Evolutionary conservation across 2,113 vertebrate species (phyloP), one percentile per base, ranked within the genome.

Genomic region (Mugil cephalus): DNA sequence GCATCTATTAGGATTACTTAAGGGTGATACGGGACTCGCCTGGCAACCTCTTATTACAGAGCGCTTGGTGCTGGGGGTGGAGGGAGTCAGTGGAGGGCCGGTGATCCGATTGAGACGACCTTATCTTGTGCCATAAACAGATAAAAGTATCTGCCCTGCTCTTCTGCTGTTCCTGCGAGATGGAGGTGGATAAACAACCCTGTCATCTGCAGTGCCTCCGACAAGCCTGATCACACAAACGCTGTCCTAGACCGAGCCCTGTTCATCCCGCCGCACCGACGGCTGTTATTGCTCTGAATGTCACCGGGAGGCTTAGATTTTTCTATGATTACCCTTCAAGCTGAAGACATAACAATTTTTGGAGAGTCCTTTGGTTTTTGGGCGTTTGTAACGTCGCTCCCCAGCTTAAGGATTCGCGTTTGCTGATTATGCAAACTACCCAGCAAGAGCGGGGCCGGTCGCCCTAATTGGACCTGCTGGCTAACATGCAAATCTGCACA

Each of bases 61-160:
- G 77, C 21, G 38, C 55, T 36, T 63, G 78, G 80, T 77, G 51
- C 14, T 53, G 67, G 61, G 76, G 80, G 69, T 39, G 65, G 76
- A 73, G 70, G 89, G 90, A 87, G 93, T 94, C 91, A 94, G 80
- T 51, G 76, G 65, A 75, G 52, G 91, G 93, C 91, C 92, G 93
- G 92, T 89, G 94, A 95, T 95, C 92, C 88, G 92, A 93, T 89
- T 90, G 83, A 79, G 86, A 90, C 69, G 76, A 91, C 92, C 94
- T 96, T 96, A 96, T 96, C 95, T 93, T 15, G 80, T 87, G 90
- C 91, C 74, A 87, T 92, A 94, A 95, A 94, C 90, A 95, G 95
- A 96, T 93, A 95, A 93, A 86, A 88, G 93, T 92, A 92, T 92
- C 92, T 83, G 88, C 84, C 79, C 88, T 87, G 83, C 79, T 94